A percentile compares a stretch with the other conserved stretches of the same genome.
These are phyloP conservation scores for Amaurobius ferox DNA, from an alignment of 2,888 invertebrate species.

Conservation along the genomic window DNA sequence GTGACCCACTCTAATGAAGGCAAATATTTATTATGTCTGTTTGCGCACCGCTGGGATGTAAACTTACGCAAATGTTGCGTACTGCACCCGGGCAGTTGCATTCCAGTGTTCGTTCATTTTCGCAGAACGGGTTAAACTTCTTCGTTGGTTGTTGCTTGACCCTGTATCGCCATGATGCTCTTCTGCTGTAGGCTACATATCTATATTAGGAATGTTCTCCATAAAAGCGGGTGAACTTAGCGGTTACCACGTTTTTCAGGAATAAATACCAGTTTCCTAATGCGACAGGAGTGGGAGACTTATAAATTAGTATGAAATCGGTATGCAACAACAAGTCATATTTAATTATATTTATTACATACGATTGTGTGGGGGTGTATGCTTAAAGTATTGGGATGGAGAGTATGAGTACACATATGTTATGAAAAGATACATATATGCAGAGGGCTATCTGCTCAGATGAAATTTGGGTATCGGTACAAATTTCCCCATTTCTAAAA, in stretches of 20 bases:
- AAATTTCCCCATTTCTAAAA: too few species aligned
- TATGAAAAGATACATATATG: too few species aligned
- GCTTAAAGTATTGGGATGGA: too few species aligned
- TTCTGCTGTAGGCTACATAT: conserved; percentile 13
- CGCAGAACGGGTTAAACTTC: conserved; percentile 60
- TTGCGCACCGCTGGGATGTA: neutral
- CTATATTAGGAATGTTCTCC: conserved; percentile 44
- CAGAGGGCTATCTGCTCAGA: too few species aligned
- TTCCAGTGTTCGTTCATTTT: conserved; percentile 31
- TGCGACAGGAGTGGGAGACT: too few species aligned
- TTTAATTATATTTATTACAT: too few species aligned
- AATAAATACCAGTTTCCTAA: conserved; percentile 6
- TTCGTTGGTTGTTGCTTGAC: conserved; percentile 48
- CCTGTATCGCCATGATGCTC: conserved; percentile 23
- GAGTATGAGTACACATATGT: too few species aligned
- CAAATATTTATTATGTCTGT: conserved; percentile 8
- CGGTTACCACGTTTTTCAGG: conserved; percentile 12
- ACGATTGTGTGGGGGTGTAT: too few species aligned
- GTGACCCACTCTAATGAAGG: conserved; percentile 10
- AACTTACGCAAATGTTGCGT: conserved; percentile 1
- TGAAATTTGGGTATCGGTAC: too few species aligned
- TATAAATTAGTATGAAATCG: too few species aligned
- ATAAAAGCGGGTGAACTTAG: conserved; percentile 38
- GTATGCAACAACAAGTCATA: too few species aligned
- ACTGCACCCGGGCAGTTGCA: conserved; percentile 28